Conservation (phyloP, 2,888 invertebrate species). For the Lasioglossum vierecki region DNA sequence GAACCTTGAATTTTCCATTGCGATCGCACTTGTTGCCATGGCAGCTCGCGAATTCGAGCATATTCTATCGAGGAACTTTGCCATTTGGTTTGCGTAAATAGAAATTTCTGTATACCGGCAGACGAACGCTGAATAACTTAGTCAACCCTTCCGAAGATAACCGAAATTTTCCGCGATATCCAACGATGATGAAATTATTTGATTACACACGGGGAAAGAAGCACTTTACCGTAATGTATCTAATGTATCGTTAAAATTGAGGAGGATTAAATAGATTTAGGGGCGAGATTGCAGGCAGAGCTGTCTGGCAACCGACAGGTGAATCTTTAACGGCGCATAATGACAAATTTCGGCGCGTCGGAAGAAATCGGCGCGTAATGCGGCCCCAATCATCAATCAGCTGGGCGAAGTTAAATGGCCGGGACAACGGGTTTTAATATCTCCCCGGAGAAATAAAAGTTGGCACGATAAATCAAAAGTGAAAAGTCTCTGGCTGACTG, state of each 20-base stretch:
- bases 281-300: background rate
- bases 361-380: slow-evolving; percentile 63
- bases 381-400: slow-evolving; percentile 83
- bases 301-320: background rate
- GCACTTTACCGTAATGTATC: background rate
- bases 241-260: background rate
- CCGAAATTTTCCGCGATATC: background rate
- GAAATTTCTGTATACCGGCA: background rate
- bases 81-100: background rate
- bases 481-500: slow-evolving; percentile 81
- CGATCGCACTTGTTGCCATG: background rate
- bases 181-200: background rate
- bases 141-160: too few relatives aligned
- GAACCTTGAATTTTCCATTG: background rate
- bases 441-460: slow-evolving; percentile 82
- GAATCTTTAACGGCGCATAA: slow-evolving; percentile 61
- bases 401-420: slow-evolving; percentile 81
- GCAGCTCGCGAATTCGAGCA: background rate
- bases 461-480: slow-evolving; percentile 84
- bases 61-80: background rate
- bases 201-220: background rate
- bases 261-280: background rate
- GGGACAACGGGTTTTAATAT: slow-evolving; percentile 84
- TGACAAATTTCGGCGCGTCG: slow-evolving; percentile 58
- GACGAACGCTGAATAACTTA: background rate